Percentiles rank a stretch among this genome's conserved stretches.
Evolutionary conservation across 1,140 invertebrate genomes (phyloP).

Genomic region (Triops cancriformis): DNA sequence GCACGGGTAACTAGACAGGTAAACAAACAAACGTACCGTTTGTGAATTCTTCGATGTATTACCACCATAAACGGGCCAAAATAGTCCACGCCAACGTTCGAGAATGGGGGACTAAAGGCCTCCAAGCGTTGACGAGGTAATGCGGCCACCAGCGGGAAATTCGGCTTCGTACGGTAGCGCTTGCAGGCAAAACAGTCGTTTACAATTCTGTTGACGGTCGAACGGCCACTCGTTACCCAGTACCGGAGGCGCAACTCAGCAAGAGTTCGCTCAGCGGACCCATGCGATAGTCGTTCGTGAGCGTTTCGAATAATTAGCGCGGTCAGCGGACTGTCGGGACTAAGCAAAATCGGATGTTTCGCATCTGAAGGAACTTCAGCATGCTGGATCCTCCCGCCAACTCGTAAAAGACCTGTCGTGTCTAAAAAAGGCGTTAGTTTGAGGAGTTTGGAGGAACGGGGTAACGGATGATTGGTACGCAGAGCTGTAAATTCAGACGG

Average conservation of each 20-base stretch:
- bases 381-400: conserved; percentile 38
- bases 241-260: neutral
- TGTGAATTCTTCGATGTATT: neutral
- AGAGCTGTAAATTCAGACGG: neutral
- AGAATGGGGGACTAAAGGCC: conserved; percentile 24
- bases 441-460: neutral
- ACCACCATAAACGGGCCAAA: neutral
- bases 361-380: conserved; percentile 34
- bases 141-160: conserved; percentile 15
- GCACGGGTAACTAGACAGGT: conserved; percentile 25
- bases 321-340: conserved; percentile 32
- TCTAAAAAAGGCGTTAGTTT: conserved; percentile 37
- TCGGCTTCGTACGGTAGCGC: neutral
- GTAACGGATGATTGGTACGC: neutral
- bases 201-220: conserved; percentile 14
- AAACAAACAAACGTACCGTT: conserved; percentile 21
- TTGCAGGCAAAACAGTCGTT: conserved; percentile 21
- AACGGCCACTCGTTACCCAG: too few relatives aligned
- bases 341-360: conserved; percentile 40
- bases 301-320: neutral
- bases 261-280: neutral
- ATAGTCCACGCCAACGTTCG: conserved; percentile 18
- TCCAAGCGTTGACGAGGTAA: conserved; percentile 19
- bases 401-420: conserved; percentile 36
- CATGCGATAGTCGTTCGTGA: neutral